Conservation (phyloP, 1,140 invertebrate genomes). For the Zophobas morio region DNA sequence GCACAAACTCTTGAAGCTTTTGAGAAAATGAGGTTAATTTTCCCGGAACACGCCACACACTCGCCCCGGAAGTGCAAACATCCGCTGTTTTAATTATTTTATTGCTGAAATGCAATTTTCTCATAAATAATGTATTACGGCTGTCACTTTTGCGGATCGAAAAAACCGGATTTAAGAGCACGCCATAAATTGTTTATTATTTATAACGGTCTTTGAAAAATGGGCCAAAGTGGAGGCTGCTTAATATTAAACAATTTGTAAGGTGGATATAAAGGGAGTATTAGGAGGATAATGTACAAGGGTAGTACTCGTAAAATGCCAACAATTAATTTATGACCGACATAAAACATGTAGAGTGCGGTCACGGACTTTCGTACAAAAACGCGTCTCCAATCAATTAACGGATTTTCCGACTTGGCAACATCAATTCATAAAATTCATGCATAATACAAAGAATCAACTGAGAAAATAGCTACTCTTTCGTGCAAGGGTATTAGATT, state of each 20-base stretch:
- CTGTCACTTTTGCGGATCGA: neutral
- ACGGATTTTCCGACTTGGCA: no score
- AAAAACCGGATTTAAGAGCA: neutral
- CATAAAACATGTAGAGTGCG: conserved; percentile 1
- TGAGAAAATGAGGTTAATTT: conserved; percentile 20
- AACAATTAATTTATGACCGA: conserved; percentile 10
- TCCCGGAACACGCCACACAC: neutral
- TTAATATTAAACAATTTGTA: conserved; percentile 1
- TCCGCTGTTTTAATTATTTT: conserved; percentile 27
- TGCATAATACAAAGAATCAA: no score
- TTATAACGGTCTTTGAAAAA: no score
- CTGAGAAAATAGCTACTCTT: no score
- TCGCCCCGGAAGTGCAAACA: conserved; percentile 14
- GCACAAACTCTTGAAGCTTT: neutral
- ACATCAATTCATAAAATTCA: no score
- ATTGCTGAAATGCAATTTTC: conserved; percentile 24
- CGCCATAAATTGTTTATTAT: neutral
- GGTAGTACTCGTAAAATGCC: neutral
- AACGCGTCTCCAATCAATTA: no score
- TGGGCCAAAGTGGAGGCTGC: neutral
- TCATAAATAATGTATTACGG: neutral
- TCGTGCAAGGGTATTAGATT: no score
- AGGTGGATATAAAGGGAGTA: conserved; percentile 18
- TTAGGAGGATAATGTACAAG: conserved; percentile 1
- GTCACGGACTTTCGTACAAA: no score